These are phyloP conservation scores for Euzophera pinguis DNA, from an alignment of 2,888 invertebrate species.

Conservation along the genomic window DNA sequence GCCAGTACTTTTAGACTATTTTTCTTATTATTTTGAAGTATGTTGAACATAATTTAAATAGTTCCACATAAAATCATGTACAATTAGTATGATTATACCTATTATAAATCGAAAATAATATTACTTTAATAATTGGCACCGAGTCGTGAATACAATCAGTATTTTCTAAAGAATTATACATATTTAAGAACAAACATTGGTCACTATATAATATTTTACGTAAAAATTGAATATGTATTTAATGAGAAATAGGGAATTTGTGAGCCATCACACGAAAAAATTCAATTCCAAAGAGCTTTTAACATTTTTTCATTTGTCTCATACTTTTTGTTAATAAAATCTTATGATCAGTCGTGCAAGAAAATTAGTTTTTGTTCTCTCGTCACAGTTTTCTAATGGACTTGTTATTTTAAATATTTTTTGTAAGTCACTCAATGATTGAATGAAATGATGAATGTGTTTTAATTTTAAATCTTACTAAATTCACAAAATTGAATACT, in stretches of 20 bases:
- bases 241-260: background rate
- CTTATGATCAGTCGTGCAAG: conserved; percentile 53
- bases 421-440: too few species aligned
- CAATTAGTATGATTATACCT: conserved; percentile 15
- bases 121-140: conserved; percentile 53
- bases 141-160: conserved; percentile 37
- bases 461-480: too few species aligned
- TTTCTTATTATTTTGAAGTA: too few species aligned
- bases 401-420: conserved; percentile 7
- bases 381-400: conserved; percentile 35
- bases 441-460: too few species aligned
- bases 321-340: conserved; percentile 30
- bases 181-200: conserved; percentile 18
- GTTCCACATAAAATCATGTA: conserved; percentile 17
- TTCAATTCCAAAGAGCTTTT: conserved; percentile 37
- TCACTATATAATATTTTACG: background rate
- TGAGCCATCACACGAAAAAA: conserved; percentile 20
- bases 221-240: background rate
- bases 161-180: conserved; percentile 24
- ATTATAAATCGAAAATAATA: conserved; percentile 29
- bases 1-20: too few species aligned
- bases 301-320: conserved; percentile 18
- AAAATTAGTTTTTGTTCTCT: conserved; percentile 26
- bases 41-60: background rate
- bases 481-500: too few species aligned